A percentile compares a stretch with the other conserved stretches of the same genome.
Evolutionary conservation across 2,888 invertebrate species (phyloP).

Genomic region (Eubasilissa splendida): DNA sequence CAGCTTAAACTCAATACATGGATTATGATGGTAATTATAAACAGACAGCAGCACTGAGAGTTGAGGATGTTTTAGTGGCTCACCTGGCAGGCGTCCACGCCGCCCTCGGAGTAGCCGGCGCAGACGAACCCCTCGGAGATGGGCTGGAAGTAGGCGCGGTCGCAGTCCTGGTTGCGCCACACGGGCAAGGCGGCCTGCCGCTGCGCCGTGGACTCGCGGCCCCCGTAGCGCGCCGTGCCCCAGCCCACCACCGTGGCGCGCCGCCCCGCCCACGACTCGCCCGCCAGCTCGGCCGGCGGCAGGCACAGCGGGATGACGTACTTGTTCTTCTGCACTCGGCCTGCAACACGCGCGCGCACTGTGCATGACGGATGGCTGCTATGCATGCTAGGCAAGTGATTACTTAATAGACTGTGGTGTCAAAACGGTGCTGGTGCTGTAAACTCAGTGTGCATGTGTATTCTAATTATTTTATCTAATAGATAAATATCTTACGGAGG

Average conservation of each 20-base stretch:
- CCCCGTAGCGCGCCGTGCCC: conserved; percentile 93
- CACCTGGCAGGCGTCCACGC: conserved; percentile 95
- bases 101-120: conserved; percentile 91
- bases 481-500: no score
- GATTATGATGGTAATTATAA: no score
- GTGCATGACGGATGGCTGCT: no score
- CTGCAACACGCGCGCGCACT: conserved; percentile 60
- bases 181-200: conserved; percentile 89
- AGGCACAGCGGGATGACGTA: conserved; percentile 92
- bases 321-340: conserved; percentile 84
- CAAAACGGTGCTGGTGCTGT: no score
- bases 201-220: conserved; percentile 89
- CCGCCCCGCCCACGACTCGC: conserved; percentile 80
- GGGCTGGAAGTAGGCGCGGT: conserved; percentile 92
- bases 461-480: no score
- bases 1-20: no score
- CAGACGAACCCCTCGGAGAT: conserved; percentile 93
- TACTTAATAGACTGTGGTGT: no score
- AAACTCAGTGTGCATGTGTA: no score
- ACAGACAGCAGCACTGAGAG: no score
- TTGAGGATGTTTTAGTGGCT: conserved; percentile 19
- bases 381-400: no score
- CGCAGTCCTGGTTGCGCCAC: conserved; percentile 92
- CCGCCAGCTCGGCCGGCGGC: conserved; percentile 75
- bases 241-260: conserved; percentile 92